phyloP scores from a whole-genome alignment of 92 coral and sea anemone genomes.

The Epizoanthus illoricatus region DNA sequence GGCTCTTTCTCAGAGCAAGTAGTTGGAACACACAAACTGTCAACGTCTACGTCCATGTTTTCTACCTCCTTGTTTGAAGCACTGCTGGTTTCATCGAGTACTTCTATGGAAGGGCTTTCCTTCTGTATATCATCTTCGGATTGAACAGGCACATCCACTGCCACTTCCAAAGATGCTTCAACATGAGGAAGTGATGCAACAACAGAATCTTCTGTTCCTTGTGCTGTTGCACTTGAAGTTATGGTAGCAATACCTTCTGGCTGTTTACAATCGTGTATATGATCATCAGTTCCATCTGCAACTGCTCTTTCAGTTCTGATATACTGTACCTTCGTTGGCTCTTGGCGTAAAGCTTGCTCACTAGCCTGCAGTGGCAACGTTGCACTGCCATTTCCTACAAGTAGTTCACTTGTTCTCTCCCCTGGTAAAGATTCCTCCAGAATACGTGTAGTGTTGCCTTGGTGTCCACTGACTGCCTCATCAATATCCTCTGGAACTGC shows the following conservation, averaged over 20 bases:
- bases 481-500: not conserved
- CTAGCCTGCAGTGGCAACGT: not conserved
- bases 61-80: not conserved
- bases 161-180: not conserved
- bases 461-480: not conserved
- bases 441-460: too few species aligned
- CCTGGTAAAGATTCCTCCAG: not conserved
- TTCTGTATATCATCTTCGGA: not conserved
- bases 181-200: not conserved
- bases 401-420: not conserved
- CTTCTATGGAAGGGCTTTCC: not conserved
- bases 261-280: not conserved
- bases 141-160: not conserved
- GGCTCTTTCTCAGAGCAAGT: not conserved
- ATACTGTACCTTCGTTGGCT: not conserved
- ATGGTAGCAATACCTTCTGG: not conserved
- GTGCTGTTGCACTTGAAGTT: not conserved
- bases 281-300: not conserved
- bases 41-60: not conserved
- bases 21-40: not conserved
- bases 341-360: not conserved
- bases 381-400: not conserved
- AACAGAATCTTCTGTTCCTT: not conserved
- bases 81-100: not conserved
- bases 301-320: not conserved